Conservation (phyloP, 2,888 invertebrate species). For the Orchestes rusci region DNA sequence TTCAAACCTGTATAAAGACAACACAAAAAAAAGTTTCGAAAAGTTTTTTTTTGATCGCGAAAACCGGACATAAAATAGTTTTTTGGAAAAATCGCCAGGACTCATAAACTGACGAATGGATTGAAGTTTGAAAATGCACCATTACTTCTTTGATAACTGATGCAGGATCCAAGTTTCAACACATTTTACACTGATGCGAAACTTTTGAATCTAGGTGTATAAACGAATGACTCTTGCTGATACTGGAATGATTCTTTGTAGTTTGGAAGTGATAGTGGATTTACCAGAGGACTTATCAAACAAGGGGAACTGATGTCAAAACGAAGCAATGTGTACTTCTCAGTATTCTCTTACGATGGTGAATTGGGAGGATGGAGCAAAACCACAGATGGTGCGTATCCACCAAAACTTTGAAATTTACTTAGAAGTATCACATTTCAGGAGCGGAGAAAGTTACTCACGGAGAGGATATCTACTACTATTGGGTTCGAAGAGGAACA, state of each 20-base stretch:
- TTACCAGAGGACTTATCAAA: constrained; percentile 25
- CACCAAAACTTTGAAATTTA: neutral
- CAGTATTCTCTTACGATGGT: constrained; percentile 28
- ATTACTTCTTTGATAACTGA: too few relatives aligned
- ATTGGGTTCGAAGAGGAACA: constrained; percentile 25
- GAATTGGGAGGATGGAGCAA: constrained; percentile 24
- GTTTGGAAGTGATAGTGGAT: constrained; percentile 27
- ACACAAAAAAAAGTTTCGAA: too few relatives aligned
- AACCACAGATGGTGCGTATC: constrained; percentile 19
- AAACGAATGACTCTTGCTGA: too few relatives aligned
- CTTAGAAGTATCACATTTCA: constrained; percentile 31
- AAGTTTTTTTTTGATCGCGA: too few relatives aligned
- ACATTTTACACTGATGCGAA: too few relatives aligned
- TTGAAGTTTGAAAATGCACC: too few relatives aligned
- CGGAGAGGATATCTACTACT: constrained; percentile 31
- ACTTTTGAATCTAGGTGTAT: too few relatives aligned
- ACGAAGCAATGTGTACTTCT: constrained; percentile 26
- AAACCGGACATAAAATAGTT: too few relatives aligned
- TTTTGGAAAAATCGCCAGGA: too few relatives aligned
- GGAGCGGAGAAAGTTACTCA: constrained; percentile 32
- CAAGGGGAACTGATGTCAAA: constrained; percentile 27
- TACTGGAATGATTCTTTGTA: constrained; percentile 18
- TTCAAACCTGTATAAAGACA: too few relatives aligned
- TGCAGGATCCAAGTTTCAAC: too few relatives aligned
- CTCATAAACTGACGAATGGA: too few relatives aligned